Base-by-base conservation (phyloP, 2,888 invertebrate species). In the Campopleginae sp. region DNA sequence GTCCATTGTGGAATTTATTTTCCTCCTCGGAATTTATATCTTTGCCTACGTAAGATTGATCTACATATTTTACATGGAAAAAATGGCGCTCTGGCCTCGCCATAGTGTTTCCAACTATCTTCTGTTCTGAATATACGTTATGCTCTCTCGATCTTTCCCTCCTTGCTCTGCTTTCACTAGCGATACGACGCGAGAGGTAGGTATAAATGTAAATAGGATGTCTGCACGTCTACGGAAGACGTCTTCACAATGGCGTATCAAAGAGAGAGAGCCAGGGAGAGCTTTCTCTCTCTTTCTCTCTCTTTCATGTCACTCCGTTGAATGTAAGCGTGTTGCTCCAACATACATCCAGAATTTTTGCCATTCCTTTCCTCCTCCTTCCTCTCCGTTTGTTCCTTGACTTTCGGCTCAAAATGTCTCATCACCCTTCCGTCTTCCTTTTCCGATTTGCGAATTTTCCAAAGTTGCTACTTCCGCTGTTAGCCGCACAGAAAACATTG, bases 161-260 rank as follows among this genome's bases (percentile, higher is more conserved):
- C 70, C 68, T 76, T 74, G 66, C 68, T 76, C 77, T 85, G 85
- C 86, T 87, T 86, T 86, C 87, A 72, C 80, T 14, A 82, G 87
- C 88, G 89, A 88, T 88, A 87, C 89, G 82, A 89, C 87, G 88
- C 87, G 87, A 83, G 88, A 88, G 89, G 88, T 90, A 90, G 89
- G 89, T 92, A 91, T 91, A 91, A 91, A 92, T 92, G 92, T 91
- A 91, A 91, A 92, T 91, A 91, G 91, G 90, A 92, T 91, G 90
- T 90, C 91, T 90, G 89, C 89, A 89, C 89, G 89, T 89, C 88
- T 88, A 88, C 90, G 89, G 90, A 89, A 91, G 91, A 89, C 89
- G 89, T 87, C 88, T 91, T 89, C 88, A 90, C 90, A 87, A 91
- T 89, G 87, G 88, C 87, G 88, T 89, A 90, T 90, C 91, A 91